phyloP scores from a whole-genome alignment of 2,888 invertebrate species.

The Drosophila koepferae region DNA sequence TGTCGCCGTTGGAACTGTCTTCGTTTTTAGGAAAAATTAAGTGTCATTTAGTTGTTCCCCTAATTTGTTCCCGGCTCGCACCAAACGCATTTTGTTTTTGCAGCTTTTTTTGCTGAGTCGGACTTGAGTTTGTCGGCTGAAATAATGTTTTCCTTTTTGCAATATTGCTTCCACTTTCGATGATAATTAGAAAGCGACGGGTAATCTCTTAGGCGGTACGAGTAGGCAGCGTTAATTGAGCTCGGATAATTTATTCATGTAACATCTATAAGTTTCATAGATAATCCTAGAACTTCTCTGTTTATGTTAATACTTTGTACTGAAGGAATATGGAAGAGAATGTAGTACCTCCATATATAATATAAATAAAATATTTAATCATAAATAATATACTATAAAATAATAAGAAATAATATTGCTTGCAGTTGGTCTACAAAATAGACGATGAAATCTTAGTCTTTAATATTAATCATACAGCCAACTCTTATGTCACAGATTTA shows the following conservation, averaged over 20 bases:
- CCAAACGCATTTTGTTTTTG: constrained; percentile 9
- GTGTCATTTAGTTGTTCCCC: constrained; percentile 68
- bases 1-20: constrained; percentile 29
- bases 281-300: neutral
- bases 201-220: neutral
- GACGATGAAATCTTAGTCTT: constrained; percentile 15
- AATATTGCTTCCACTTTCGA: neutral
- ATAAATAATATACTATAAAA: too few relatives aligned
- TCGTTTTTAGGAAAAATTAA: constrained; percentile 74
- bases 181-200: neutral
- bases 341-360: too few relatives aligned
- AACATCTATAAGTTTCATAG: neutral
- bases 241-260: neutral
- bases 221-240: neutral
- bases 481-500: too few relatives aligned
- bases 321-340: neutral
- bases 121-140: neutral
- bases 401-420: too few relatives aligned
- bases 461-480: too few relatives aligned
- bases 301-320: neutral
- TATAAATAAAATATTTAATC: too few relatives aligned
- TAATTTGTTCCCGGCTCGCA: constrained; percentile 13
- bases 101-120: neutral
- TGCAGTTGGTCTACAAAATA: too few relatives aligned
- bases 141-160: neutral